phyloP scores from a whole-genome alignment of 1,140 invertebrate genomes.

The Ostrea denselamellosa region DNA sequence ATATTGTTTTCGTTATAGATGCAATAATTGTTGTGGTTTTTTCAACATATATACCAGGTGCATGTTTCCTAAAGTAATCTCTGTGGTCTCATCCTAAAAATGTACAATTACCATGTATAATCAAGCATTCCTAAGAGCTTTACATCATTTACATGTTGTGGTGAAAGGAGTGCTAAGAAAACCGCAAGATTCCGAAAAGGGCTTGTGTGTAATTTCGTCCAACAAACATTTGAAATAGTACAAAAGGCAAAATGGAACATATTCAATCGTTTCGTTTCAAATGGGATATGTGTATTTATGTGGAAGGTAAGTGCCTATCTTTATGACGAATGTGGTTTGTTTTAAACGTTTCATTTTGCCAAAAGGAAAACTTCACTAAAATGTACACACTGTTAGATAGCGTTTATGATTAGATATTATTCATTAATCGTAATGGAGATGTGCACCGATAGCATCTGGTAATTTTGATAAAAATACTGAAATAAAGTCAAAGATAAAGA shows the following conservation, averaged over 20 bases:
- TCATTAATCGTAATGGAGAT: too few relatives aligned
- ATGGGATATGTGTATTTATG: not conserved
- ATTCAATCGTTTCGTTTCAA: not conserved
- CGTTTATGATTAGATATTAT: too few relatives aligned
- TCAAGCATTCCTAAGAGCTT: not conserved
- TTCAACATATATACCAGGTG: slow-evolving; percentile 13
- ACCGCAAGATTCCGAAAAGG: slow-evolving; percentile 8
- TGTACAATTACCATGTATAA: not conserved
- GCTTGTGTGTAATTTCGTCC: not conserved
- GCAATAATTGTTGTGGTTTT: not conserved
- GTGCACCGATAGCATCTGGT: too few relatives aligned
- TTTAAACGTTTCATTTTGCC: too few relatives aligned
- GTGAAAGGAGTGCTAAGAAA: not conserved
- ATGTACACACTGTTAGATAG: too few relatives aligned
- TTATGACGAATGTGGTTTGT: too few relatives aligned
- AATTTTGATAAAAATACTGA: too few relatives aligned
- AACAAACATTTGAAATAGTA: not conserved
- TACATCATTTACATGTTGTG: not conserved
- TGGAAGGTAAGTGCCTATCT: not conserved
- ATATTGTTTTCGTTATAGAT: too few relatives aligned
- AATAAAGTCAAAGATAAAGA: too few relatives aligned
- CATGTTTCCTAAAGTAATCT: slow-evolving; percentile 4
- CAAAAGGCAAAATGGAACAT: not conserved
- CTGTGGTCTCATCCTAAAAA: not conserved
- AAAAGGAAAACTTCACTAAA: too few relatives aligned